Evolutionary conservation across 53 echinoderm and acorn worm genomes (phyloP).

Genomic region (Holothuria scabra): DNA sequence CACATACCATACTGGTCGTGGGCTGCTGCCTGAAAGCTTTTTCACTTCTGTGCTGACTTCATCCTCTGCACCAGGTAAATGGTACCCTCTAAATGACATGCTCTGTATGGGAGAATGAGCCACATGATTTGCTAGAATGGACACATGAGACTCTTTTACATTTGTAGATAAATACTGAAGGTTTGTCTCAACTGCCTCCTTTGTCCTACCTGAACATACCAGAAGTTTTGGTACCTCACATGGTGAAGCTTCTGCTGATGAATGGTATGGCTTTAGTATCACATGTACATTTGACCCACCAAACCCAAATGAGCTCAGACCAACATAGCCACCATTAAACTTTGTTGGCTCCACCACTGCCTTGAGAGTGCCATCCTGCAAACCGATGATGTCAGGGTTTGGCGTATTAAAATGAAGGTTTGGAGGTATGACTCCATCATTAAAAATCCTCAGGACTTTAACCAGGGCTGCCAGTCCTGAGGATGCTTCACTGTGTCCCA

Average conservation of each 20-base stretch:
- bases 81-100: constrained; percentile 69
- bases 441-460: constrained; percentile 62
- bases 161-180: constrained; percentile 49
- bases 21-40: constrained; percentile 39
- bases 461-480: constrained; percentile 82
- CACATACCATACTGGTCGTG: constrained; percentile 71
- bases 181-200: constrained; percentile 61
- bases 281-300: constrained; percentile 84
- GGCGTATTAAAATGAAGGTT: constrained; percentile 79
- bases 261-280: constrained; percentile 61
- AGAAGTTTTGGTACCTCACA: constrained; percentile 52
- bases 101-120: constrained; percentile 62
- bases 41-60: constrained; percentile 48
- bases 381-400: constrained; percentile 75
- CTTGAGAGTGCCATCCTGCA: constrained; percentile 76
- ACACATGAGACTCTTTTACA: constrained; percentile 38
- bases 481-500: constrained; percentile 85
- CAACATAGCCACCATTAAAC: constrained; percentile 69
- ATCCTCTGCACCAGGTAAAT: constrained; percentile 23
- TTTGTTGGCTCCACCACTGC: constrained; percentile 70
- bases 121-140: constrained; percentile 55
- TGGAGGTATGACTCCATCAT: constrained; percentile 73
- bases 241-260: background rate
- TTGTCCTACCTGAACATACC: constrained; percentile 65
- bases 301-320: constrained; percentile 81